Base-by-base conservation (phyloP, 2,113 vertebrate species). In the Oryzias javanicus region DNA sequence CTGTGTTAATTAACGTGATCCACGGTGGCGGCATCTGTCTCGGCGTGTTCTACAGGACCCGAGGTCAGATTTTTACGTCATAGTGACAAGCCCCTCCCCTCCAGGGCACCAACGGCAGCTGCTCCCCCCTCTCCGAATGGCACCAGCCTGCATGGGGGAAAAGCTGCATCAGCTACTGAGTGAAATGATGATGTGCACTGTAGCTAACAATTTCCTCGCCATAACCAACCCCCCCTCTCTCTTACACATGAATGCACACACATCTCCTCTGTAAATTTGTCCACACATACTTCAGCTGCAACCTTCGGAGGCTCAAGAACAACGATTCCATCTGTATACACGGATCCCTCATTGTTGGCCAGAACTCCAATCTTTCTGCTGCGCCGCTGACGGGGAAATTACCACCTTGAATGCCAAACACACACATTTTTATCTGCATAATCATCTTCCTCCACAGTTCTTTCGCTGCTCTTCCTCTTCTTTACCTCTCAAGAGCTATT, bases 281-380 rank as follows among this genome's bases (percentile, higher is more conserved):
- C 73, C 67, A 71, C 59, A 73, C 57, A n/a, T n/a, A 67, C 74
- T 74, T 45, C 57, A 35, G 76, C 78, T 55, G 62, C 82, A 89
- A 88, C 84, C 80, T 86, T 83, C 70, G 64, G 64, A 17, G 6
- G 48, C 72, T 88, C 59, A 81, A 79, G 67, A 88, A 81, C 80
- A 76, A 70, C 3, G 75, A 82, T 72, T 81, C 78, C 71, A 81
- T 88, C 80, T 82, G 72, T 74, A 72, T 73, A 85, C 72, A 85
- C 56, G 70, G 86, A 81, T 83, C 61, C 66, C 72, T 82, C 67
- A 85, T 79, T 82, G 73, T 81, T 75, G 68, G 68, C 60, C 50
- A 71, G 67, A 73, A 86, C 86, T 85, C 72, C 78, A 84, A 87
- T 85, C 67, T 78, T 78, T 88, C 77, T 62, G 60, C 64, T 42